Percentiles rank a stretch among this genome's conserved stretches.
These are phyloP conservation scores for Chrysomela aeneicollis DNA, from an alignment of 2,888 invertebrate species.

Conservation along the genomic window DNA sequence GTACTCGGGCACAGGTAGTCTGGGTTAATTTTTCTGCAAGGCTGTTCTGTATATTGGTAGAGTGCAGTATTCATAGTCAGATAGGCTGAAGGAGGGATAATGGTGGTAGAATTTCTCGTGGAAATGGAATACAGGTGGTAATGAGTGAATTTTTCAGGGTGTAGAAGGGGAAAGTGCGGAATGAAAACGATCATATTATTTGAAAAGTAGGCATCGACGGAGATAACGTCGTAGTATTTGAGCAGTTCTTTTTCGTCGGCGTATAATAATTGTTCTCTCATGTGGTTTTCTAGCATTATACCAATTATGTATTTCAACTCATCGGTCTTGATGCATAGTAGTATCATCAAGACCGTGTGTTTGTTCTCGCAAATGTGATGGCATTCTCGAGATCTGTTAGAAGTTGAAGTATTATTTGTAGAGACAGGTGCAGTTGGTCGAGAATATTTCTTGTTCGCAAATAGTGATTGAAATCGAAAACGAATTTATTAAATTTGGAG, in stretches of 20 bases:
- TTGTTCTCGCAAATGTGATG: background rate
- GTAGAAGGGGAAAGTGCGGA: background rate
- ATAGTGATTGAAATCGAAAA: conserved; percentile 1
- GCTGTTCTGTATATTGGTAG: background rate
- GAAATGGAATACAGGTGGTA: background rate
- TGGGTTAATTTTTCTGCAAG: background rate
- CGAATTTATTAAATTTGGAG: background rate
- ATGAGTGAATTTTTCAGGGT: background rate
- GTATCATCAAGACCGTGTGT: background rate
- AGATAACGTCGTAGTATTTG: background rate
- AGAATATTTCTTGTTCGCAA: background rate
- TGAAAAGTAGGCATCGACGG: background rate
- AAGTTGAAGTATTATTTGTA: background rate
- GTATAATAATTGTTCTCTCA: too few species aligned
- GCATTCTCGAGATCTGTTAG: background rate
- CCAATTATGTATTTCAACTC: background rate
- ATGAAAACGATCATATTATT: conserved; percentile 7
- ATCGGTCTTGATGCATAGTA: background rate
- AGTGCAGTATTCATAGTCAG: background rate
- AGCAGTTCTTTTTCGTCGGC: background rate
- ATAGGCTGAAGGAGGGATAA: background rate
- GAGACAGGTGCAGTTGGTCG: background rate
- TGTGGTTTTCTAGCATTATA: too few species aligned
- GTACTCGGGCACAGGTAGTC: background rate
- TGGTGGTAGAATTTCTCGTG: background rate